These are phyloP conservation scores for Monopis laevigella DNA, from an alignment of 2,888 invertebrate species.

Conservation along the genomic window DNA sequence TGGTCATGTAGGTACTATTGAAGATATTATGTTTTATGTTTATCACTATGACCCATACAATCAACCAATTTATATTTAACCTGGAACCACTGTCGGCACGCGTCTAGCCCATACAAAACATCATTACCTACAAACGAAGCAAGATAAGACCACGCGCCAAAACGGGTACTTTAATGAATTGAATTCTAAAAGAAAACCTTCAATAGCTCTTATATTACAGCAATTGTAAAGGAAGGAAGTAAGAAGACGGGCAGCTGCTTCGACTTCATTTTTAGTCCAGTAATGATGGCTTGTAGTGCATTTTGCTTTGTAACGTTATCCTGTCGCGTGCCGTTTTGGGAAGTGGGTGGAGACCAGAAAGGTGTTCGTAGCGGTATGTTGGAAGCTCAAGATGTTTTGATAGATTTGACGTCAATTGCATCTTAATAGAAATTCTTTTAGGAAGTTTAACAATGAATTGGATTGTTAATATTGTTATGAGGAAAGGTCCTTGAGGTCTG, in stretches of 20 bases:
- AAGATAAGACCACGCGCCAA: slow-evolving; percentile 64
- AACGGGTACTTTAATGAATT: slow-evolving; percentile 56
- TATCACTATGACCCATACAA: too few species aligned
- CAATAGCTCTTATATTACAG: slow-evolving; percentile 61
- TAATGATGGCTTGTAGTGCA: slow-evolving; percentile 63
- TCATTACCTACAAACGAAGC: not conserved
- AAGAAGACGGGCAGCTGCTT: slow-evolving; percentile 55
- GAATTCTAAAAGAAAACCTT: slow-evolving; percentile 50
- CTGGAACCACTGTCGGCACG: not conserved
- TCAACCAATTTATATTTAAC: too few species aligned
- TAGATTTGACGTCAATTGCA: slow-evolving; percentile 22
- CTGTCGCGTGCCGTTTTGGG: slow-evolving; percentile 51
- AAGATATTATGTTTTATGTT: too few species aligned
- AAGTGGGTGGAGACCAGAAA: slow-evolving; percentile 50
- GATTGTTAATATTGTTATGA: too few species aligned
- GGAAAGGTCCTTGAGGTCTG: too few species aligned
- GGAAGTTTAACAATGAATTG: too few species aligned
- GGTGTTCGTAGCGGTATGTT: slow-evolving; percentile 51
- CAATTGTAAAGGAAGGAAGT: slow-evolving; percentile 59
- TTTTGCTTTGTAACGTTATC: slow-evolving; percentile 49
- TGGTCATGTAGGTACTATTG: too few species aligned
- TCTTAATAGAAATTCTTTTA: too few species aligned
- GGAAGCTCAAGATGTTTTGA: slow-evolving; percentile 48
- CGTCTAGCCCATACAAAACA: not conserved
- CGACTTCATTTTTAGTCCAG: slow-evolving; percentile 42